Percentiles rank a stretch among this genome's conserved stretches.
Conservation (phyloP, 2,888 invertebrate genomes). For the Eulithis testata region DNA sequence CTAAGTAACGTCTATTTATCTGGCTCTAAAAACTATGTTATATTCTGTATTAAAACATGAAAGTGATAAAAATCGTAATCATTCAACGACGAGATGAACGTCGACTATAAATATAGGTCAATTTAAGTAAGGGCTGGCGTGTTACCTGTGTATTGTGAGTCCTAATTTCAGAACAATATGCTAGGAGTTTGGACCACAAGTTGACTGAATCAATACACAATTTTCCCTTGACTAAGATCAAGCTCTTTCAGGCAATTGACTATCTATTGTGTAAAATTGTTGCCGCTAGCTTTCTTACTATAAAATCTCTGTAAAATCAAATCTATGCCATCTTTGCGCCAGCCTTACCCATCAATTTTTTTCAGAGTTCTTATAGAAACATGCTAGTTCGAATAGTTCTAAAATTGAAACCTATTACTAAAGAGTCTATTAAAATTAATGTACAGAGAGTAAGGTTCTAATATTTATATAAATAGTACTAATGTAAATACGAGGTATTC, state of each 20-base stretch:
- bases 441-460: constrained; percentile 75
- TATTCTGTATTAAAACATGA: neutral
- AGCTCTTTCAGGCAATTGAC: too few species aligned
- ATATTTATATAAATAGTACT: constrained; percentile 67
- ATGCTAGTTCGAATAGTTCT: constrained; percentile 39
- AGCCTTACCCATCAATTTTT: constrained; percentile 3
- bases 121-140: neutral
- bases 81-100: constrained; percentile 8
- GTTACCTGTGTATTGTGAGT: too few species aligned
- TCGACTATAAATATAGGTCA: constrained; percentile 7
- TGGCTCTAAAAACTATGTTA: neutral
- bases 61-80: constrained; percentile 26
- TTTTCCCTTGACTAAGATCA: too few species aligned
- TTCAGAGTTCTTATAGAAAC: constrained; percentile 27
- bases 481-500: constrained; percentile 68
- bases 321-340: neutral
- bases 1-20: constrained; percentile 2
- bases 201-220: too few species aligned
- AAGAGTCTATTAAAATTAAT: constrained; percentile 67
- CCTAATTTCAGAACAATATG: too few species aligned
- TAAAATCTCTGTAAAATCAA: too few species aligned
- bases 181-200: too few species aligned
- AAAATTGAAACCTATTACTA: constrained; percentile 33
- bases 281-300: too few species aligned
- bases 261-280: too few species aligned